Evolutionary conservation across 2,113 vertebrate genomes (phyloP), one percentile per base, ranked within the genome.

Genomic region (Shinisaurus crocodilurus): DNA sequence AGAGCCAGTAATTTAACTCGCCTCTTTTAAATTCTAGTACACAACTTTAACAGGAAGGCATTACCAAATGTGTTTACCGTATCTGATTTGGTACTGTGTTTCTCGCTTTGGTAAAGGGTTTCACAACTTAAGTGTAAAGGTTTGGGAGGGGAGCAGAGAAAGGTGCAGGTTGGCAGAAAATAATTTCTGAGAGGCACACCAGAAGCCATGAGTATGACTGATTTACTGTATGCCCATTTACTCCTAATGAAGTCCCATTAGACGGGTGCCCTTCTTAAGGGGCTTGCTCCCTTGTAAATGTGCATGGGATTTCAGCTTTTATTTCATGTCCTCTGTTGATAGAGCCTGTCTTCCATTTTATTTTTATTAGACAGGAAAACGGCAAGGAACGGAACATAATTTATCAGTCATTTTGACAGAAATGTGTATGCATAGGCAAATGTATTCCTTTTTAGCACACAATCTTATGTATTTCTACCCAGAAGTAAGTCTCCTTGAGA

Each of bases 91-190:
- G 69, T 74, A 72, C 32, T 32, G n/a, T 50, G 43, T 70, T 85
- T 85, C 83, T 70, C 34, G 43, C 40, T 85, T 85, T 85, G 32
- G 43, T 85, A 54, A 34, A 86, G 23, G 85, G 70, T 57, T 86
- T 86, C 85, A 74, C 85, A 86, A 74, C 69, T 86, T 50, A n/a
- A 74, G 85, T 54, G 48, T 86, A 67, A 57, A 86, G 48, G 34
- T 34, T 70, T 54, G 25, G 37, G 48, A 37, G 34, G 18, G 23
- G 20, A 72, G 85, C 34, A 54, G 48, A 57, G 70, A 50, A 86
- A 72, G 1, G 43, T 9, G 37, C 20, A 63, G 5, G 16, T 81
- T 34, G 12, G 83, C 27, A 70, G 65, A 6, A 70, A 85, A 70
- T 34, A 29, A 34, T 69, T 85, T 34, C n/a, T 69, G 65, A 69